These are phyloP conservation scores for Congeria kusceri DNA, from an alignment of 2,888 invertebrate genomes.

Conservation along the genomic window DNA sequence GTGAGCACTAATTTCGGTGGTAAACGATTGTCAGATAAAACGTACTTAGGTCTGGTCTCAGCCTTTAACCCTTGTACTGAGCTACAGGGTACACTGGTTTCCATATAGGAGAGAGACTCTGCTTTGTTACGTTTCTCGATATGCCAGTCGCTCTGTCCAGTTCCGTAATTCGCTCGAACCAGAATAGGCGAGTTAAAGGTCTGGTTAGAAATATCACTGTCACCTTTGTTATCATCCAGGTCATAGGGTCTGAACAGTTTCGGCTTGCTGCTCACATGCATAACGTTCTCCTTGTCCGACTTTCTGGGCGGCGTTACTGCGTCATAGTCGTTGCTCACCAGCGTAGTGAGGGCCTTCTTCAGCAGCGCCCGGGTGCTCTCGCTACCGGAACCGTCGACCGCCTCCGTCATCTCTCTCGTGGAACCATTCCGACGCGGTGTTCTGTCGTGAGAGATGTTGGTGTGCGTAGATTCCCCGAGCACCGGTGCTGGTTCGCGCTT, in stretches of 20 bases:
- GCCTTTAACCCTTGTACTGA: neutral
- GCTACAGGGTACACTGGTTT: neutral
- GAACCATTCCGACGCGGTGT: too few species aligned
- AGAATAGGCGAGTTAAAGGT: slow-evolving; percentile 44
- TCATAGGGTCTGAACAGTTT: slow-evolving; percentile 59
- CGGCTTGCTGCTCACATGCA: slow-evolving; percentile 36
- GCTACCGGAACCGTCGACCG: slow-evolving; percentile 14
- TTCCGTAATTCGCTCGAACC: slow-evolving; percentile 50
- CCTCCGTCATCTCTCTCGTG: too few species aligned
- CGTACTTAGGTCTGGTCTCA: neutral
- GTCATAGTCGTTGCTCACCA: slow-evolving; percentile 55
- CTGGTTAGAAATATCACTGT: slow-evolving; percentile 15
- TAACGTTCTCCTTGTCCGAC: neutral
- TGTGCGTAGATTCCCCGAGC: too few species aligned
- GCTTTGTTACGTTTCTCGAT: slow-evolving; percentile 54
- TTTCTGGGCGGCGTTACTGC: slow-evolving; percentile 52
- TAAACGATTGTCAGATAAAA: too few species aligned
- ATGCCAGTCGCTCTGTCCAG: slow-evolving; percentile 36
- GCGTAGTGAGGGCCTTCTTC: slow-evolving; percentile 54
- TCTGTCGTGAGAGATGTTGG: too few species aligned
- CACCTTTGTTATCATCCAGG: slow-evolving; percentile 31
- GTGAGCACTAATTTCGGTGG: neutral
- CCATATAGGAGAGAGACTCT: slow-evolving; percentile 6
- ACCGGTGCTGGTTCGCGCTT: too few species aligned
- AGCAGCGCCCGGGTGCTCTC: slow-evolving; percentile 52